These are phyloP conservation scores for Neolamprologus brichardi DNA, from an alignment of 2,113 vertebrate species.

Conservation along the genomic window DNA sequence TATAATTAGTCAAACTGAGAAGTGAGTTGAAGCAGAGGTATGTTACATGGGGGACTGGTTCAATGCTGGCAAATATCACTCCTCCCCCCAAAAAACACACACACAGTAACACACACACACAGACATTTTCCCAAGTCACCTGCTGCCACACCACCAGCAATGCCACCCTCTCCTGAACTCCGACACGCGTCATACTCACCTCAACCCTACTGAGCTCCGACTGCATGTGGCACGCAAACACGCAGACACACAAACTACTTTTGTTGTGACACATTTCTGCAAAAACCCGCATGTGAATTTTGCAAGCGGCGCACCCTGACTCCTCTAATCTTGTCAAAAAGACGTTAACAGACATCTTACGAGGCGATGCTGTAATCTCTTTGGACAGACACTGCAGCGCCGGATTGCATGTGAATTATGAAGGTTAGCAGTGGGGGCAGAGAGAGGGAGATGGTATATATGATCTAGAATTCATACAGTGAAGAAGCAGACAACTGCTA, in stretches of 20 bases:
- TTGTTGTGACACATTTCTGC: conserved; percentile 58
- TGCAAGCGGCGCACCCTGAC: conserved; percentile 39
- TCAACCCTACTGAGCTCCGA: conserved; percentile 53
- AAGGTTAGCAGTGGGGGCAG: conserved; percentile 3
- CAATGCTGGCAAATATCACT: conserved; percentile 2
- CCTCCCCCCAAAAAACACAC: background rate
- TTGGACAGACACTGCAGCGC: conserved; percentile 35
- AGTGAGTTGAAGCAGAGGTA: conserved; percentile 56
- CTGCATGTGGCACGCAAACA: conserved; percentile 36
- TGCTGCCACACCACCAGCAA: conserved; percentile 29
- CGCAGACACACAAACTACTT: conserved; percentile 17
- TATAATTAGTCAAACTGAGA: conserved; percentile 74
- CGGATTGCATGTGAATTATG: conserved; percentile 9
- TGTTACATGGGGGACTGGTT: conserved; percentile 54
- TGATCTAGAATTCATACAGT: background rate
- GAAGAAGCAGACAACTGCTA: background rate
- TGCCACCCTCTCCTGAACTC: conserved; percentile 15
- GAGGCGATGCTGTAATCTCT: conserved; percentile 41
- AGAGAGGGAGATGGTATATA: background rate
- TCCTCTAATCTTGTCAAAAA: conserved; percentile 58
- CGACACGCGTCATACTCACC: conserved; percentile 50
- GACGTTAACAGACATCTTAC: conserved; percentile 51
- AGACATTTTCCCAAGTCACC: conserved; percentile 17
- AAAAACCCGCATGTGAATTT: conserved; percentile 36
- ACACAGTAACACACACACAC: background rate